Evolutionary conservation across 2,113 vertebrate genomes (phyloP), one percentile per base, ranked within the genome.

Genomic region (Lontra canadensis): DNA sequence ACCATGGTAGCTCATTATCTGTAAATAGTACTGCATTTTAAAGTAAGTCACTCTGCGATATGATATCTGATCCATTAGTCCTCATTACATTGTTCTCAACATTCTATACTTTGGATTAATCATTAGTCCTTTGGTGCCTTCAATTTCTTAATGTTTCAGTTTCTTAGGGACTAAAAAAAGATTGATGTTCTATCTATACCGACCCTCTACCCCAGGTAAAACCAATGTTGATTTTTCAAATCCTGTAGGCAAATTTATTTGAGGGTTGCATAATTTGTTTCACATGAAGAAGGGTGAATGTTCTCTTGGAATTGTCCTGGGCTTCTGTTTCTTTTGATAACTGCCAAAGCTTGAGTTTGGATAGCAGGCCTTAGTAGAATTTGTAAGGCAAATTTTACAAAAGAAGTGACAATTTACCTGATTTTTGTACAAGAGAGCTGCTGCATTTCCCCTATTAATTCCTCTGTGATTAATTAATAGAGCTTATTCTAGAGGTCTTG

Each of bases 401-500:
- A 17, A 95, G 65, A 91, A 97, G 71, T 87, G 97, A 94, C 92
- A 97, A 65, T 98, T 98, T 97, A 98, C 95, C 95, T 97, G 90
- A 89, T 91, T 98, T 94, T 92, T 96, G 0, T 84, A 69, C 4
- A 42, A 92, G 11, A 96, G 73, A 96, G 23, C 44, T 95, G 63
- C 71, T 57, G 29, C 26, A 11, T 95, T 97, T 96, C 87, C 74
- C 47, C 96, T 96, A 34, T 96, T 97, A 96, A 98, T 98, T 98
- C 94, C 94, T 98, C 89, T 96, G 95, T 98, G 96, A 87, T 97
- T 98, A 98, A 98, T 98, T 98, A 98, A 97, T 97, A 98, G 67
- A 96, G 55, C 55, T 98, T 97, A 96, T 81, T 74, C 44, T 83
- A 95, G 65, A 59, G 96, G 95, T 96, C 85, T 95, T 88, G 71